Evolutionary conservation across 2,888 invertebrate species (phyloP), one percentile per base, ranked within the genome.

Genomic region (Cheilosia variabilis): DNA sequence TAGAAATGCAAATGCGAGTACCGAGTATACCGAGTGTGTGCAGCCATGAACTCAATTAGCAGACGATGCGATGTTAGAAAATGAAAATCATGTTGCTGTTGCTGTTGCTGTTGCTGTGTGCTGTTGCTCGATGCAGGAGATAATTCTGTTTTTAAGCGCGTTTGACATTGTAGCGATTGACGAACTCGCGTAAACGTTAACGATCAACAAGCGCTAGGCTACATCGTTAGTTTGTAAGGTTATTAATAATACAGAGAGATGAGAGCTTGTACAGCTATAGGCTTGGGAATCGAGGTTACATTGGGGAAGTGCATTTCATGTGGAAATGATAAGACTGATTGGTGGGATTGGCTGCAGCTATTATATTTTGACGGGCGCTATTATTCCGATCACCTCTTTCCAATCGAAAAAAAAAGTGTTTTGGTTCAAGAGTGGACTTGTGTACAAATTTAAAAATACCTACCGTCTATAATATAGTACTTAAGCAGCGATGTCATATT

Each of bases 1-100:
- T 81, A 77, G 86, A 86, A 86, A 81, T 86, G 71, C 86, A 86
- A 86, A 86, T 81, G 77, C 81, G 86, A 86, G 58, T 58, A 63
- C 76, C 34, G 34, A 34, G 34, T 34, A 34, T 10, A 37, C 13
- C 13, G 37, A 37, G 13, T 37, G 37, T 37, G 37, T 37, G 2
- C 4, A 81, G 72, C 86, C 86, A 72, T 86, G 86, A 81, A 86
- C 86, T 86, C 86, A 84, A 84, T 84, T 84, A 80, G 75, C 37
- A 79, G 62, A 52, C 66, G 84, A 80, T 76, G 37, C 13, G 80
- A 75, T 84, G 76, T 84, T 84, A 84, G 84, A 84, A 53, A 79
- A 69, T 50, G 69, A 80, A 73, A 84, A 53, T 60, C 58, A 76
- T 82, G 65, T 37, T 63, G 55, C 57, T 52, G 66, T 37, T 58